Base-by-base conservation (phyloP, 2,797 vertebrate genomes). In the Gouania willdenowi region DNA sequence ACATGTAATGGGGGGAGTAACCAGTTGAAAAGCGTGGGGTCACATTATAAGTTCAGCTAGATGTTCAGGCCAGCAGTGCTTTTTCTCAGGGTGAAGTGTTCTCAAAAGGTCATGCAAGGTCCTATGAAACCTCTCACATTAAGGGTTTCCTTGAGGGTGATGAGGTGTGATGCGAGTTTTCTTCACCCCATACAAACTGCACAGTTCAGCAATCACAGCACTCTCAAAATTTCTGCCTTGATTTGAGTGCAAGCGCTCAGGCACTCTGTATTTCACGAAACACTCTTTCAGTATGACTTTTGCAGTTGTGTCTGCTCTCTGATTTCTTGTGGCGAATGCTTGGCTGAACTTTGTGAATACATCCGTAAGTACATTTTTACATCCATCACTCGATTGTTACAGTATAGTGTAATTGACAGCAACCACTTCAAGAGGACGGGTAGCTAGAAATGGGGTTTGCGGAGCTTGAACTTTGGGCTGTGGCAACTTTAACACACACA, bases 81-180 rank as follows among this genome's bases (percentile, higher is more conserved):
- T 47, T 10, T 28, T 45, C 2, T 37, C 37, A 5, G 46, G 32
- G 2, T 32, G 32, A 0, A 52, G 26, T 5, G 39, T 16, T 1
- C n/a, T 8, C 5, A 50, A 17, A 0, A 41, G 38, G 5, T 41
- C 20, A 2, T 51, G 30, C 0, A 42, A 2, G 3, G 26, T 30
- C 3, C 38, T n/a, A 8, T 34, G 54, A 3, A 45, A 43, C 12
- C 13, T 4, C 4, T 54, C 41, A 11, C 28, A 28, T 4, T 54
- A 28, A 1, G 25, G 12, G 5, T 35, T 45, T 0, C 42, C 24
- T 3, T 35, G 31, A 0, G 42, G 13, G 8, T 41, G 39, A 6
- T 31, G 27, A 3, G 19, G 44, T 4, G 5, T 30, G 0, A n/a
- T 47, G 1, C 14, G 2, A 0, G 13, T 36, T 4, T 46, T 46